Evolutionary conservation across 2,113 vertebrate species (phyloP).

Genomic region (Malurus alboscapulatus): DNA sequence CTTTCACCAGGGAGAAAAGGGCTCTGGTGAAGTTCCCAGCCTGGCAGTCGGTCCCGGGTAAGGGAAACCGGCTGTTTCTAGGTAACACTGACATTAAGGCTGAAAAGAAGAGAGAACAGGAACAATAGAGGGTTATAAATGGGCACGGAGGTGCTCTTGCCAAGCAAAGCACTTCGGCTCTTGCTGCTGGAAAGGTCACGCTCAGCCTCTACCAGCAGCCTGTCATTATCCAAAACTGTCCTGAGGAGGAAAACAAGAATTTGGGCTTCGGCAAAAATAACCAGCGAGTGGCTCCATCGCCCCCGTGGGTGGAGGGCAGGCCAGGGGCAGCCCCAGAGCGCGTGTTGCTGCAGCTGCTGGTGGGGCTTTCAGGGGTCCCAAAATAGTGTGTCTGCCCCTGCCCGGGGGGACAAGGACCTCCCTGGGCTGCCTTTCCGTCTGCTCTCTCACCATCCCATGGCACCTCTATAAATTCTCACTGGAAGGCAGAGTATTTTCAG

Average conservation of each 20-base stretch:
- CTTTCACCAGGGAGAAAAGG: background rate
- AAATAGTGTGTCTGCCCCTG: background rate
- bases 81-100: slow-evolving; percentile 11
- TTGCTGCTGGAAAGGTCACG: background rate
- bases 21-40: background rate
- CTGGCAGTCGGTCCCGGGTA: background rate
- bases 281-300: fast-evolving
- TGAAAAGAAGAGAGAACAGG: slow-evolving; percentile 9
- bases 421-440: background rate
- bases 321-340: background rate
- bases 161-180: slow-evolving; percentile 10
- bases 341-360: background rate
- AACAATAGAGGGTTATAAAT: slow-evolving; percentile 17
- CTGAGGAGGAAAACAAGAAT: background rate
- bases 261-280: background rate
- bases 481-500: slow-evolving; percentile 37
- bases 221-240: background rate
- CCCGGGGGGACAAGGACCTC: background rate
- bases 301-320: background rate
- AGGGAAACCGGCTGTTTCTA: slow-evolving; percentile 26
- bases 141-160: background rate
- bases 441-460: background rate
- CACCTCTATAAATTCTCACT: background rate
- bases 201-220: background rate
- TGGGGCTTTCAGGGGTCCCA: background rate